Base-by-base conservation (phyloP, 2,888 invertebrate species). In the Strigamia maritima region DNA sequence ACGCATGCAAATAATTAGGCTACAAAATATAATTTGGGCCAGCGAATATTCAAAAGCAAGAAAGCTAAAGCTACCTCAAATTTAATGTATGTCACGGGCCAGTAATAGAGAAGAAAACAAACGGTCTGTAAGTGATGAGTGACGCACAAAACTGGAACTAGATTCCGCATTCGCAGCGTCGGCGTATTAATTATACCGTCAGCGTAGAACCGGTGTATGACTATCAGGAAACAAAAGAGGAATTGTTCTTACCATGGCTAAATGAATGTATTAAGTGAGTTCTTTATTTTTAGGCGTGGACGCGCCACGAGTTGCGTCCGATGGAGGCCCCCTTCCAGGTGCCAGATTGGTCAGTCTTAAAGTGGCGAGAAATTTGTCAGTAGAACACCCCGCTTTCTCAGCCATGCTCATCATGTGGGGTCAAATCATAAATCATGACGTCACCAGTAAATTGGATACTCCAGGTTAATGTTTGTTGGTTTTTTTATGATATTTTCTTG, bases 361-460 rank as follows among this genome's bases (percentile, higher is more conserved):
- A 19, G 40, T 70, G 14, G 78, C 78, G 16, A 4, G 35, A 35
- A 78, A 78, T 16, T 24, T 78, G n/a, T 78, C 78, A 2, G 28
- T 26, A 1, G 28, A 16, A n/a, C 78, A 78, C 35, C 78, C 78
- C 8, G 28, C 35, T 2, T 78, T 70, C 31, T 65, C 78, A 14
- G 78, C 28, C 16, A 70, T 78, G 74, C 38, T 70, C 19, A 26
- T 83, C 80, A 80, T 80, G 60, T 87, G 87, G 86, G 87, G 88
- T 10, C 87, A 88, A 82, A 85, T 87, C 75, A 84, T 87, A 75
- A 87, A 87, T 82, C 88, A 88, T 81, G 88, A 88, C 82, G 83
- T 87, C 78, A 87, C 87, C 0, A 83, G 86, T 76, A 86, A 86
- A 6, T 86, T 85, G 3, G 86, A 86, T 81, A 85, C 86, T 19